Percentiles rank a stretch among this genome's conserved stretches.
Conservation (phyloP, 2,797 vertebrate genomes). For the Lagorchestes hirsutus region DNA sequence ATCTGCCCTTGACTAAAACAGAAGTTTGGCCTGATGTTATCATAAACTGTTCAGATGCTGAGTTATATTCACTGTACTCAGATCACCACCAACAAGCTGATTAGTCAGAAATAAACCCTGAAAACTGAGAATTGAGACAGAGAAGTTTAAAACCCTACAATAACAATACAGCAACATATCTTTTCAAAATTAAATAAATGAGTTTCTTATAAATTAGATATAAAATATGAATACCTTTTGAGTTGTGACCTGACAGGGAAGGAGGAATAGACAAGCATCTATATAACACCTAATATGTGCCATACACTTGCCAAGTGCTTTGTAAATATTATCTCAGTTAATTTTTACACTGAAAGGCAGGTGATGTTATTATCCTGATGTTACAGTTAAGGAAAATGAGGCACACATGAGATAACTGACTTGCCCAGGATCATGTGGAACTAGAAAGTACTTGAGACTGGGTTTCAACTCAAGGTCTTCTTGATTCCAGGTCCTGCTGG, state of each 20-base stretch:
- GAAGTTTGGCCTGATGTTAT: too few species aligned
- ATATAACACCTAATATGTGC: background rate
- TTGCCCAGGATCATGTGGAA: background rate
- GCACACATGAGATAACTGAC: background rate
- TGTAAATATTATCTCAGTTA: background rate
- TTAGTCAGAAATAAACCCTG: background rate
- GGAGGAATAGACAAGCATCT: background rate
- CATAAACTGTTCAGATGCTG: too few species aligned
- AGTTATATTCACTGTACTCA: too few species aligned
- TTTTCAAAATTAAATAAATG: slow-evolving; percentile 6
- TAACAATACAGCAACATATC: background rate
- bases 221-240: background rate
- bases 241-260: background rate
- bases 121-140: background rate
- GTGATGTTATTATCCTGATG: background rate
- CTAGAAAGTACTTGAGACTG: background rate
- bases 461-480: background rate
- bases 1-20: too few species aligned
- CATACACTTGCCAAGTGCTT: background rate
- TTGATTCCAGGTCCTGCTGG: background rate
- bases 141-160: background rate
- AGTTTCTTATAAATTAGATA: background rate
- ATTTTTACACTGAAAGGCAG: background rate
- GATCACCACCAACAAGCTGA: too few species aligned
- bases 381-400: background rate